These are phyloP conservation scores for Cenopis cana DNA, from an alignment of 2,888 invertebrate genomes.

Conservation along the genomic window DNA sequence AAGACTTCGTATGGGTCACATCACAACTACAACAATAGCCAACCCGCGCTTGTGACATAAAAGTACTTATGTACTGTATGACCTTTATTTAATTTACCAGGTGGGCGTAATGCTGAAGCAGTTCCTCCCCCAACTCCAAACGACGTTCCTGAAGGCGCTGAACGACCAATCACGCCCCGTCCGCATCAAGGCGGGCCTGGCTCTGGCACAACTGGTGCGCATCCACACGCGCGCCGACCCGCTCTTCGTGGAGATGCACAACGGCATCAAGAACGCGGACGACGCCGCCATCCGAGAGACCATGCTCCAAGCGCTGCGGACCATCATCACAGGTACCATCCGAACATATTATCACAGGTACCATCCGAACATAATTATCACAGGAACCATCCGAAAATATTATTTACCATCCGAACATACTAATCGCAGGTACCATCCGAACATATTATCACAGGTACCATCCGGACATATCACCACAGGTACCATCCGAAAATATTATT, in stretches of 20 bases:
- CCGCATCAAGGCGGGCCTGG: conserved; percentile 94
- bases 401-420: too few relatives aligned
- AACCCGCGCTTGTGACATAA: too few relatives aligned
- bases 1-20: too few relatives aligned
- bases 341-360: too few relatives aligned
- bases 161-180: conserved; percentile 95
- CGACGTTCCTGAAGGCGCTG: conserved; percentile 98
- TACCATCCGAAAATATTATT: too few relatives aligned
- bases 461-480: too few relatives aligned
- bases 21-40: too few relatives aligned
- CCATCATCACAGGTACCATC: conserved; percentile 89
- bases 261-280: conserved; percentile 92
- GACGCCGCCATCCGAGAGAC: conserved; percentile 96
- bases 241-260: conserved; percentile 96
- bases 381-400: too few relatives aligned
- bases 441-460: too few relatives aligned
- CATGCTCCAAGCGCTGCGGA: conserved; percentile 95
- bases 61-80: too few relatives aligned
- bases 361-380: too few relatives aligned
- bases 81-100: conserved; percentile 67
- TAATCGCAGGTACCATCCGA: too few relatives aligned
- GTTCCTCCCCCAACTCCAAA: conserved; percentile 99
- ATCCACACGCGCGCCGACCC: conserved; percentile 98
- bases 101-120: conserved; percentile 98
- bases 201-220: conserved; percentile 93